Percentiles rank a stretch among this genome's conserved stretches.
These are phyloP conservation scores for Trachythela sp. DNA, from an alignment of 64 coral and sea anemone genomes.

Conservation along the genomic window DNA sequence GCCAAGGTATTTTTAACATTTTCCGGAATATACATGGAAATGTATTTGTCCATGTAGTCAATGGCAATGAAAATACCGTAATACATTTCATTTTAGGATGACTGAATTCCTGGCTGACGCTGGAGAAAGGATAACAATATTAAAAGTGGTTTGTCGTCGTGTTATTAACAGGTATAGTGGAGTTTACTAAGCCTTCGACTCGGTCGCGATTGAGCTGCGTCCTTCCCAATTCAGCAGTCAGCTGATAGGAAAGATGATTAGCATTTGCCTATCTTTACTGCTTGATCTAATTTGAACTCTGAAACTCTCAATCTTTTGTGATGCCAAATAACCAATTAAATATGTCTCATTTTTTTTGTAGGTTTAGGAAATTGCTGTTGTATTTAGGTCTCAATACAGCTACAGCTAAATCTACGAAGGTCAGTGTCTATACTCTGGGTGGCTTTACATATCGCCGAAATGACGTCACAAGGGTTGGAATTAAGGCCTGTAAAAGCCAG, in stretches of 20 bases:
- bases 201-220: too few relatives aligned
- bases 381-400: conserved; percentile 82
- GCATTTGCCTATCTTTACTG: too few relatives aligned
- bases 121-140: conserved; percentile 86
- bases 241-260: too few relatives aligned
- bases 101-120: conserved; percentile 89
- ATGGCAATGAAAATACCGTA: neutral
- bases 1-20: conserved; percentile 66
- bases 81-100: conserved; percentile 51
- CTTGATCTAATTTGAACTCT: too few relatives aligned
- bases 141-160: conserved; percentile 91
- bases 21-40: neutral
- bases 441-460: too few relatives aligned
- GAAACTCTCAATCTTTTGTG: too few relatives aligned
- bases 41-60: neutral
- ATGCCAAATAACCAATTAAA: too few relatives aligned
- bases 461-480: too few relatives aligned
- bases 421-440: too few relatives aligned
- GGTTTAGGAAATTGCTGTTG: conserved; percentile 90
- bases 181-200: neutral
- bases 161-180: conserved; percentile 73
- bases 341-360: conserved; percentile 26
- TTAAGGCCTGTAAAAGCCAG: too few relatives aligned
- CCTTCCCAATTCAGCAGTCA: neutral
- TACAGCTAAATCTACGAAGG: conserved; percentile 84